Evolutionary conservation across 2,113 vertebrate species (phyloP).

Genomic region (Lepisosteus oculatus): DNA sequence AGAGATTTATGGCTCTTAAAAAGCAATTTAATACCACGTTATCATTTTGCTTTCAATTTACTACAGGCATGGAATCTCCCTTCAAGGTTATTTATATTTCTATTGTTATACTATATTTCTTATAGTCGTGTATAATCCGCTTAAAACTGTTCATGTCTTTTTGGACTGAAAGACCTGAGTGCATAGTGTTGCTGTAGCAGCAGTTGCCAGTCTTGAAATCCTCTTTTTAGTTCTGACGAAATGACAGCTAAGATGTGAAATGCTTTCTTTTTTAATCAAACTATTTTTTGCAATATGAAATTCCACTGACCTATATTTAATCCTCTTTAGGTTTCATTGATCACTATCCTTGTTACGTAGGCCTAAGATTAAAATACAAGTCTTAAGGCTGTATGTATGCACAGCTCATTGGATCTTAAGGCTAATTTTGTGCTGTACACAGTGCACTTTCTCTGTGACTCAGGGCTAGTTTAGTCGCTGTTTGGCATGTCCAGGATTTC

Average conservation of each 20-base stretch:
- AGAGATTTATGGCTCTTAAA: too few species aligned
- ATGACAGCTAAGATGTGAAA: background rate
- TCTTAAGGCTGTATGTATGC: background rate
- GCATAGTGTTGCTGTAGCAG: too few species aligned
- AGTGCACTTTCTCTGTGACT: background rate
- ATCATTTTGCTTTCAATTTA: too few species aligned
- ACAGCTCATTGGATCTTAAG: background rate
- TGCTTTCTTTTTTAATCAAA: background rate
- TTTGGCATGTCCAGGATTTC: too few species aligned
- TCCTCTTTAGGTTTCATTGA: background rate
- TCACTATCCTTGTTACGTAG: constrained; percentile 4
- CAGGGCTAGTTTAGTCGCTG: too few species aligned
- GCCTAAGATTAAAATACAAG: constrained; percentile 1
- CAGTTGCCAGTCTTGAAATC: background rate
- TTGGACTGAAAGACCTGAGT: too few species aligned
- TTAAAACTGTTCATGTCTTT: too few species aligned
- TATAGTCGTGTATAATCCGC: too few species aligned
- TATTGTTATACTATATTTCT: too few species aligned
- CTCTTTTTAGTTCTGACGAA: background rate
- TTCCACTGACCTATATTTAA: constrained; percentile 4
- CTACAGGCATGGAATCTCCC: too few species aligned
- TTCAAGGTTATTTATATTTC: too few species aligned
- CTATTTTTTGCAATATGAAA: background rate
- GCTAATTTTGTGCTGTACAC: background rate
- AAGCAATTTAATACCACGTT: too few species aligned